Conservation (phyloP, 2,888 invertebrate genomes). For the Epiperipatus broadwayi region DNA sequence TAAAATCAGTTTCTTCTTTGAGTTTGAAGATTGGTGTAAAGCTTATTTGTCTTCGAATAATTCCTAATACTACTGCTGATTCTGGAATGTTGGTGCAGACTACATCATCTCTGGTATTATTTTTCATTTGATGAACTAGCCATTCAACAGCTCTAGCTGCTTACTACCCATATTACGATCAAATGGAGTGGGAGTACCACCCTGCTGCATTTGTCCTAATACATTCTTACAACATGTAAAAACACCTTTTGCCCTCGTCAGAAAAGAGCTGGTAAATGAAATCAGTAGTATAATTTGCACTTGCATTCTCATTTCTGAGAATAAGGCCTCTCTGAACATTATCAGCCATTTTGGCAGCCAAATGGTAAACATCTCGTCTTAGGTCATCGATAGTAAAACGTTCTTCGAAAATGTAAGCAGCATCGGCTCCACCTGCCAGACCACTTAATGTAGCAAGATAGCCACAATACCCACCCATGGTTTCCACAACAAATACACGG, state of each 20-base stretch:
- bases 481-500: constrained; percentile 91
- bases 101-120: constrained; percentile 39
- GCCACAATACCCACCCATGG: constrained; percentile 98
- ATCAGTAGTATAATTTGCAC: constrained; percentile 85
- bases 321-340: constrained; percentile 74
- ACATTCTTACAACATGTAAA: constrained; percentile 94
- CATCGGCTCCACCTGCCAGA: constrained; percentile 92
- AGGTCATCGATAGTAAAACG: constrained; percentile 79
- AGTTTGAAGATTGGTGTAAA: constrained; percentile 60
- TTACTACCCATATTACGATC: constrained; percentile 98
- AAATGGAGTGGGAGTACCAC: constrained; percentile 90
- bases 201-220: constrained; percentile 92
- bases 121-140: constrained; percentile 50
- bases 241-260: constrained; percentile 85
- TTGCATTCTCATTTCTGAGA: constrained; percentile 82
- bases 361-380: constrained; percentile 75
- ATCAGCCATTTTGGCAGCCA: constrained; percentile 81
- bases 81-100: constrained; percentile 44
- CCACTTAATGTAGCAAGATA: constrained; percentile 91
- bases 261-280: constrained; percentile 86
- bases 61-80: constrained; percentile 58
- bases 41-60: constrained; percentile 60
- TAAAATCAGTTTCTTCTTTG: constrained; percentile 57
- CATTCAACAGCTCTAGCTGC: constrained; percentile 85
- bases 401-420: constrained; percentile 94